phyloP scores from a whole-genome alignment of 2,888 invertebrate species.

The Trachelus tabidus region DNA sequence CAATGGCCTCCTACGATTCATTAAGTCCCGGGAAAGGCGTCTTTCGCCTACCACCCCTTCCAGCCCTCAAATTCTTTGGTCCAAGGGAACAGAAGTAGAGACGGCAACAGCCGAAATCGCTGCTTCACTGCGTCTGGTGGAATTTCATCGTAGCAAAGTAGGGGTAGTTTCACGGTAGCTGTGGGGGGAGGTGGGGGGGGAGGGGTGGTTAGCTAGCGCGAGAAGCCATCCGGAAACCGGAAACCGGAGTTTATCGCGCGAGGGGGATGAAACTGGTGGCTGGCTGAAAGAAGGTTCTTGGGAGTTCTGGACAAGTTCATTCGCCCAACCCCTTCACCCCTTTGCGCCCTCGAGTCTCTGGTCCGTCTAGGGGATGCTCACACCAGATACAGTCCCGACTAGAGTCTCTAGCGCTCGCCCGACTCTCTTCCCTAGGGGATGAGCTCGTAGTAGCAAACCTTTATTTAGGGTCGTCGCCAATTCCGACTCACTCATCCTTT shows the following conservation, averaged over 20 bases:
- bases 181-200: too few relatives aligned
- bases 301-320: not conserved
- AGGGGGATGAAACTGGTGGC: not conserved
- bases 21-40: not conserved
- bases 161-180: not conserved
- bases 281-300: not conserved
- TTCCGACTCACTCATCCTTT: not conserved
- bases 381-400: not conserved
- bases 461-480: not conserved
- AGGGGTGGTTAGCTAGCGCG: not conserved
- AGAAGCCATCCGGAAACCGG: conserved; percentile 11
- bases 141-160: not conserved
- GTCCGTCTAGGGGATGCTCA: not conserved
- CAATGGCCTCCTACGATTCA: not conserved
- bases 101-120: not conserved
- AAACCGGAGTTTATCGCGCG: conserved; percentile 13
- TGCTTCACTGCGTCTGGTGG: not conserved
- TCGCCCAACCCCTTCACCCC: not conserved
- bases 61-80: not conserved
- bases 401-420: not conserved
- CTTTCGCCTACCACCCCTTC: not conserved
- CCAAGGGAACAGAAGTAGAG: not conserved
- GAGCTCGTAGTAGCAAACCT: not conserved
- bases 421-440: not conserved
- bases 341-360: not conserved